phyloP scores from a whole-genome alignment of 2,797 vertebrate species.

The Ceryle rudis region DNA sequence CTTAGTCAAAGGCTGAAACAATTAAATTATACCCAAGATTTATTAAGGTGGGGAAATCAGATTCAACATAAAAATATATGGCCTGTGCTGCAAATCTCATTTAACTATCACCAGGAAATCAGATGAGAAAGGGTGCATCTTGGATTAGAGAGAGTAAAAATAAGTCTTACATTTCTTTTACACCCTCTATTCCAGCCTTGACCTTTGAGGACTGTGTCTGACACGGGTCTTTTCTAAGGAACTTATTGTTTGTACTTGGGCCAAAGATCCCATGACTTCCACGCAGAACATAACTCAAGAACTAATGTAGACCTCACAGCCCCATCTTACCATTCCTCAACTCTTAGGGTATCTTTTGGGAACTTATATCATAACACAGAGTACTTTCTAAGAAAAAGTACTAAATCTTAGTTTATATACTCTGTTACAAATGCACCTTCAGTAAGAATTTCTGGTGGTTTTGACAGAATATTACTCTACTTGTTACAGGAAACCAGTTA shows the following conservation, averaged over 20 bases:
- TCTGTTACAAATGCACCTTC: not conserved
- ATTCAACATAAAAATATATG: not conserved
- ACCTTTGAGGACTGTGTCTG: not conserved
- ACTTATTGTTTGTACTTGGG: accelerated
- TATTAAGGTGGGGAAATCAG: not conserved
- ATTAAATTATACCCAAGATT: not conserved
- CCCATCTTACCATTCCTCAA: not conserved
- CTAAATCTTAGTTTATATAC: not conserved
- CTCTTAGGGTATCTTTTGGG: not conserved
- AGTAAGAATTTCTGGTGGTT: not conserved
- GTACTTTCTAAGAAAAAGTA: not conserved
- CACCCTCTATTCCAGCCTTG: not conserved
- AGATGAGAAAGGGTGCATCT: not conserved
- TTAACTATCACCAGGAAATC: not conserved
- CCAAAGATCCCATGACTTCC: not conserved
- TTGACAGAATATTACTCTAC: not conserved
- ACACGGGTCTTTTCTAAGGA: not conserved
- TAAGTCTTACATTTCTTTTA: not conserved
- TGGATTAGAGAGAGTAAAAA: not conserved
- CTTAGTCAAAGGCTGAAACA: not conserved
- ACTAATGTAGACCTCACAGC: not conserved
- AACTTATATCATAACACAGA: not conserved
- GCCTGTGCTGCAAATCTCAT: not conserved
- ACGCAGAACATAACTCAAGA: not conserved
- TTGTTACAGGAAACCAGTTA: not conserved